A percentile compares a stretch with the other conserved stretches of the same genome.
These are phyloP conservation scores for Cherax quadricarinatus DNA, from an alignment of 1,140 invertebrate genomes.

Conservation along the genomic window DNA sequence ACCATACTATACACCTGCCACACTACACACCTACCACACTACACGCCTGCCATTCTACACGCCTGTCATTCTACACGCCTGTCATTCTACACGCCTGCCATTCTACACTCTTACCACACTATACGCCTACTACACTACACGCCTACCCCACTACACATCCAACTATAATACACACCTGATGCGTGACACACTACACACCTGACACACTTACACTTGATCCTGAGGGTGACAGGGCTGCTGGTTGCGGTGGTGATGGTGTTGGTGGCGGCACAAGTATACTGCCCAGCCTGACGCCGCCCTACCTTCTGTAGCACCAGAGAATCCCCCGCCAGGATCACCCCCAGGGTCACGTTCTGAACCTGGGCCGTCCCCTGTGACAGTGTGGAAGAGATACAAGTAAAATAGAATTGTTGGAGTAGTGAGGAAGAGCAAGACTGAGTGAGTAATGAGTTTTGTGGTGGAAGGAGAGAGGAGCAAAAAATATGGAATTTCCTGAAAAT, in stretches of 20 bases:
- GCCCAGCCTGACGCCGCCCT: slow-evolving; percentile 80
- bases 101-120: too few relatives aligned
- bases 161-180: too few relatives aligned
- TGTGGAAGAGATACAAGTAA: slow-evolving; percentile 64
- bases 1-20: too few relatives aligned
- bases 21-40: too few relatives aligned
- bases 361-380: slow-evolving; percentile 79
- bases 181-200: too few relatives aligned
- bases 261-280: slow-evolving; percentile 84
- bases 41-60: too few relatives aligned
- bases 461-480: background rate
- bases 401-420: background rate
- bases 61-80: too few relatives aligned
- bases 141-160: too few relatives aligned
- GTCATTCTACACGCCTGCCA: too few relatives aligned
- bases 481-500: too few relatives aligned
- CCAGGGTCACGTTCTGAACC: slow-evolving; percentile 81
- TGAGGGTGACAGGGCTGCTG: slow-evolving; percentile 75
- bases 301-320: slow-evolving; percentile 83
- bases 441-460: background rate
- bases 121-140: too few relatives aligned
- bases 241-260: slow-evolving; percentile 80
- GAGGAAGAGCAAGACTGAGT: too few relatives aligned
- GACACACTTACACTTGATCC: slow-evolving; percentile 71
- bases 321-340: slow-evolving; percentile 83